Base-by-base conservation (phyloP, 2,113 vertebrate species). In the Chaenocephalus aceratus region DNA sequence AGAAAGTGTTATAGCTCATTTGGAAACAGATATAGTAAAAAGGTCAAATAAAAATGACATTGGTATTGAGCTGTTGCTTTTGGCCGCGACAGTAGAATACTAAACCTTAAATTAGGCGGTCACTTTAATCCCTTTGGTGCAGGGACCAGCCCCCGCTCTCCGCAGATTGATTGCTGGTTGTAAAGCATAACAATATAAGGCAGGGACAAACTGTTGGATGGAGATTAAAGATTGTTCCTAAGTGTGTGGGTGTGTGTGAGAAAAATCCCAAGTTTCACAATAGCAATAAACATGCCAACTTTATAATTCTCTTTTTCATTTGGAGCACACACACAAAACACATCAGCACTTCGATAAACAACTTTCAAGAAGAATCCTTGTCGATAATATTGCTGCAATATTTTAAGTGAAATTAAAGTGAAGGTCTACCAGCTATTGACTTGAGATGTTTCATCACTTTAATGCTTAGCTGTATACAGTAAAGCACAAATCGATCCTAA, bases 171-270 rank as follows among this genome's bases (percentile, higher is more conserved):
- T 83, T 76, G 51, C 58, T 5, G 16, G 68, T 79, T 73, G 82
- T 83, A 77, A 85, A 88, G 73, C 65, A 77, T 60, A 79, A 87
- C 71, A 79, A 80, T 79, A 85, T 86, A 53, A 69, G 69, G 74
- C 44, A 12, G 46, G 65, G 46, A 34, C 23, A 77, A 80, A 79
- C 60, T 72, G 70, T 78, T 67, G 26, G 5, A 58, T 61, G 34
- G 34, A 84, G 82, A 91, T 71, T 80, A 68, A 80, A 86, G 48
- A 41, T 46, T 84, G 64, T 86, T 56, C 49, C 41, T 60, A 16
- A 34, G 70, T 58, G 13, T 26, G 21, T 46, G 68, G 12, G 54
- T 18, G 64, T 52, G 63, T 41, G 68, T 23, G 30, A 30, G 30
- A 30, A 30, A 30, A 30, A 30, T 30, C 30, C 30, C 30, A 30